phyloP scores from a whole-genome alignment of 2,113 vertebrate genomes.

The Hydropotes inermis region DNA sequence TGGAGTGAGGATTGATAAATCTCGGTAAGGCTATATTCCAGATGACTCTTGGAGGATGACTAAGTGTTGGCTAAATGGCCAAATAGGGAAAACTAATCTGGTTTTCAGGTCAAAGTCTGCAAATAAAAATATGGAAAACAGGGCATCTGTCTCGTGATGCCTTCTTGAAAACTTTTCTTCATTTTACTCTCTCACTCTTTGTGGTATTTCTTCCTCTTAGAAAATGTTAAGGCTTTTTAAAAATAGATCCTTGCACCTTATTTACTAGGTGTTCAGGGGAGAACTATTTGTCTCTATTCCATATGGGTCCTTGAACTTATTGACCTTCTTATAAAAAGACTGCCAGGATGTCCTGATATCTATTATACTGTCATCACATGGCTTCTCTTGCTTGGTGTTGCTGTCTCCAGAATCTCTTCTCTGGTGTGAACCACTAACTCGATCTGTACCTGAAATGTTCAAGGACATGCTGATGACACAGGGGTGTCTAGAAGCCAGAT shows the following conservation, averaged over 20 bases:
- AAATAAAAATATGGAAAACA: background rate
- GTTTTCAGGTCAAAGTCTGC: background rate
- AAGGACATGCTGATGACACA: slow-evolving; percentile 85
- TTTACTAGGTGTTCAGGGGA: background rate
- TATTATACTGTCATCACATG: background rate
- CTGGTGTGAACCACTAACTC: slow-evolving; percentile 74
- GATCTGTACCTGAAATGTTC: slow-evolving; percentile 83
- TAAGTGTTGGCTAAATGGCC: background rate
- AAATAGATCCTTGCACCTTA: background rate
- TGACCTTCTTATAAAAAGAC: background rate
- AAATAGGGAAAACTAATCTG: background rate
- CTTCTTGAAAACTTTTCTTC: background rate
- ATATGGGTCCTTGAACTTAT: background rate
- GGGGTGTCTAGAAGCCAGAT: slow-evolving; percentile 79
- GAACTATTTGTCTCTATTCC: background rate
- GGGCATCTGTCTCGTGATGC: background rate
- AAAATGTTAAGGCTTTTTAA: background rate
- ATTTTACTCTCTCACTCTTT: background rate
- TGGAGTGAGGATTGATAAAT: background rate
- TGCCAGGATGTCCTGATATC: background rate
- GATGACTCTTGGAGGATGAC: background rate
- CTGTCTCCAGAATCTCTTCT: slow-evolving; percentile 18
- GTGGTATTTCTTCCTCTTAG: background rate
- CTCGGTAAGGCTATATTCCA: background rate
- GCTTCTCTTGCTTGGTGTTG: background rate